A percentile compares a stretch with the other conserved stretches of the same genome.
These are phyloP conservation scores for Diploptera punctata DNA, from an alignment of 2,888 invertebrate species.

Conservation along the genomic window DNA sequence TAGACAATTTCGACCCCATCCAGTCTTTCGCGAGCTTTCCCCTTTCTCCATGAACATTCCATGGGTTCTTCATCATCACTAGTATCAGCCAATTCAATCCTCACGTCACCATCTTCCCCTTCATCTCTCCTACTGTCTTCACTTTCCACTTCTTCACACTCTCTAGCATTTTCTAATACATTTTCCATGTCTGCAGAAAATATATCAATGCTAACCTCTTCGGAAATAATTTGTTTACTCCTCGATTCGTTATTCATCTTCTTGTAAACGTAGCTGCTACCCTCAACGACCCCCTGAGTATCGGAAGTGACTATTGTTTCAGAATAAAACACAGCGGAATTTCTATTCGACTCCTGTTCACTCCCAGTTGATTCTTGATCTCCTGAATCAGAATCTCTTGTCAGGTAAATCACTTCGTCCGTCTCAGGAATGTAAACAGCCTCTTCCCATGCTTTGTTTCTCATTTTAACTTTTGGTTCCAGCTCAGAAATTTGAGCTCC, in stretches of 20 bases:
- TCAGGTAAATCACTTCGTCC: constrained; percentile 15
- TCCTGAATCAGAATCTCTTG: neutral
- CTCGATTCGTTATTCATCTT: neutral
- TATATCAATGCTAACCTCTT: constrained; percentile 2
- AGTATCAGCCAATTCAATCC: constrained; percentile 45
- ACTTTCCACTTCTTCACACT: neutral
- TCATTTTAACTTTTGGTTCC: neutral
- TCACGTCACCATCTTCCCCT: constrained; percentile 3
- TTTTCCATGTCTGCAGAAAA: constrained; percentile 15
- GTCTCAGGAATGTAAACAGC: constrained; percentile 23
- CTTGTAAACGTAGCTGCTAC: neutral
- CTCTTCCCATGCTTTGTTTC: constrained; percentile 23
- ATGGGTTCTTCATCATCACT: constrained; percentile 58
- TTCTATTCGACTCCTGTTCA: neutral
- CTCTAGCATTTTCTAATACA: neutral
- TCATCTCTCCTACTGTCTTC: constrained; percentile 20
- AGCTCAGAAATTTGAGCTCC: neutral
- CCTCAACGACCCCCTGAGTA: neutral
- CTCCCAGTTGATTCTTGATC: neutral
- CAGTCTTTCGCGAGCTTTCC: constrained; percentile 57
- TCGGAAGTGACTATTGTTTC: neutral
- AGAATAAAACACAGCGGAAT: neutral
- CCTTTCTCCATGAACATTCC: constrained; percentile 62
- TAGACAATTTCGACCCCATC: constrained; percentile 71
- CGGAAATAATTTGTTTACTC: neutral